A percentile compares a stretch with the other conserved stretches of the same genome.
These are phyloP conservation scores for Muntiacus muntjak DNA, from an alignment of 2,113 vertebrate genomes.

Conservation along the genomic window DNA sequence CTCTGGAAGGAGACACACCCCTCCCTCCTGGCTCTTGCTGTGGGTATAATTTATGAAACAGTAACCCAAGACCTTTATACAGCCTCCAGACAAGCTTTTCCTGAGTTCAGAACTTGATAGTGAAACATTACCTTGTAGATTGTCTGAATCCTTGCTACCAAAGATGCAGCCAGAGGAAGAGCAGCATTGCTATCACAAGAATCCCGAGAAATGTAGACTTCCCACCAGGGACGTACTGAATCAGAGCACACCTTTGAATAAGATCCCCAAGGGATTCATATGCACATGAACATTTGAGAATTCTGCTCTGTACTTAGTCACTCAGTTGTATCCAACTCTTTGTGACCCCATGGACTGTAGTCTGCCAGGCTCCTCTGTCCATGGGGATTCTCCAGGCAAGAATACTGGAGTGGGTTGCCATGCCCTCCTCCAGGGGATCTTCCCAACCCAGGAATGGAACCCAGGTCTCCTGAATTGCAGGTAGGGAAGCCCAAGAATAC, in stretches of 20 bases:
- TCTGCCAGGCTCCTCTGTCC: not conserved
- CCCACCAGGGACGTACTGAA: rapidly evolving
- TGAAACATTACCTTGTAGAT: not conserved
- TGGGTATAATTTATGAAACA: not conserved
- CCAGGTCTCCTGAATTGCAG: not conserved
- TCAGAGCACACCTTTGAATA: not conserved
- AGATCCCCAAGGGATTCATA: not conserved
- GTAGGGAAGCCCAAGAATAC: not conserved
- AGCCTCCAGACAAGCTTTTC: not conserved
- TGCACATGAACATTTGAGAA: not conserved
- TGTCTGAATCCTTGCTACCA: not conserved
- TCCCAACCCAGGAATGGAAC: not conserved
- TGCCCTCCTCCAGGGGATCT: not conserved
- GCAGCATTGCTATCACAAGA: not conserved
- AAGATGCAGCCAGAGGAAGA: not conserved
- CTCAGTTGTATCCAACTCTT: not conserved
- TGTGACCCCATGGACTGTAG: not conserved
- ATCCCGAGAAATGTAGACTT: not conserved
- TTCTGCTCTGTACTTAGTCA: not conserved
- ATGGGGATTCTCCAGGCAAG: not conserved
- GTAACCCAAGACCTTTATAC: not conserved
- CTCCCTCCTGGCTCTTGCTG: not conserved
- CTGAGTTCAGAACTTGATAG: not conserved
- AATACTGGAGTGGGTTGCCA: not conserved
- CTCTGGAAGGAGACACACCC: not conserved